These are phyloP conservation scores for Yponomeuta plumbellus DNA, from an alignment of 2,888 invertebrate species.

Conservation along the genomic window DNA sequence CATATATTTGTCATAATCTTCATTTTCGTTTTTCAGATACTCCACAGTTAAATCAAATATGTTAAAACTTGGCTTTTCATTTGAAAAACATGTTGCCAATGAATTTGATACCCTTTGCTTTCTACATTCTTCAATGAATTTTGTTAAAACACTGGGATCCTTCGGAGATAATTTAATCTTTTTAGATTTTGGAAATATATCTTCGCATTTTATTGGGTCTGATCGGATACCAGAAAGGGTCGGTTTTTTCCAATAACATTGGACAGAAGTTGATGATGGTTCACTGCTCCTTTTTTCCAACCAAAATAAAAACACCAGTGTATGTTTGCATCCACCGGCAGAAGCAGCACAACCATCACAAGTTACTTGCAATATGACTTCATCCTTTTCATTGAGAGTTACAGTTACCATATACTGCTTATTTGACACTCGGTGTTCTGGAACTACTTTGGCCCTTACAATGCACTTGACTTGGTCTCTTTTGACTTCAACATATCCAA, in stretches of 20 bases:
- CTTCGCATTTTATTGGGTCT: no score
- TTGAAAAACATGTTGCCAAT: neutral
- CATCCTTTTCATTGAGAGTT: neutral
- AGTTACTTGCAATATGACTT: neutral
- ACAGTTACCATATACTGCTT: neutral
- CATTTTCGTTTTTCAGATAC: neutral
- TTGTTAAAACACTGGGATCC: no score
- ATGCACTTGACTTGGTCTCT: no score
- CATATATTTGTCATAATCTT: neutral
- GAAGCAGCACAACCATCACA: no score
- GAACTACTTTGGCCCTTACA: neutral
- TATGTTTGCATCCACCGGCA: slow-evolving; percentile 4
- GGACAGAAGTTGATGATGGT: no score
- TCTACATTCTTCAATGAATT: neutral
- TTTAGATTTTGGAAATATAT: no score
- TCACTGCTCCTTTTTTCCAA: neutral
- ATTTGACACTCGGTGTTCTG: neutral
- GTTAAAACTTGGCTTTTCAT: neutral
- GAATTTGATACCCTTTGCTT: neutral
- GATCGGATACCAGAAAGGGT: no score
- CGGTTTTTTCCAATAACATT: no score
- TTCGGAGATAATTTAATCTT: no score
- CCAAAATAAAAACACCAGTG: neutral
- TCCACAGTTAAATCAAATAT: neutral
- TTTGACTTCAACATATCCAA: no score